Evolutionary conservation across 2,113 vertebrate species (phyloP).

Genomic region (Lontra canadensis): DNA sequence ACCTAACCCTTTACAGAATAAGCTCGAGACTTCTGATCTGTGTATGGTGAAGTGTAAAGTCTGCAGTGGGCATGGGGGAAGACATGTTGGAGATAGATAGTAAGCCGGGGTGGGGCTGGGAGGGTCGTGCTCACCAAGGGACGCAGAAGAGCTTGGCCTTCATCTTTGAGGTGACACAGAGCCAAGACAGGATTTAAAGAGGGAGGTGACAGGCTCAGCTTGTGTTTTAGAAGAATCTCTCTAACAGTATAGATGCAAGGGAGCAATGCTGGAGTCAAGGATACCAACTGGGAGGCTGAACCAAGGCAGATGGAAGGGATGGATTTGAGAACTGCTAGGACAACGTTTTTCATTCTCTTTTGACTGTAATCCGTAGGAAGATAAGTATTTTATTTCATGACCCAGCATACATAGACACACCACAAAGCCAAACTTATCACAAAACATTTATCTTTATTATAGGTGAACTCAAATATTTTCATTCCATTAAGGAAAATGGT

Average conservation of each 20-base stretch:
- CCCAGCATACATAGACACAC: background rate
- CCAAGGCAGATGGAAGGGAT: background rate
- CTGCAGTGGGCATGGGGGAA: background rate
- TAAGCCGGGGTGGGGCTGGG: background rate
- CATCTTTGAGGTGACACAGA: background rate
- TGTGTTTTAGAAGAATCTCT: constrained; percentile 9
- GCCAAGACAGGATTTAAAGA: background rate
- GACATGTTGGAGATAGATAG: background rate
- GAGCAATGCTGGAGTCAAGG: background rate
- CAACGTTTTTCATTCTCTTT: background rate
- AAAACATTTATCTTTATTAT: background rate
- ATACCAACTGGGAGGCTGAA: background rate
- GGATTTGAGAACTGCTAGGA: background rate
- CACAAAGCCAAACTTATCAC: background rate
- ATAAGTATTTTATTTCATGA: background rate
- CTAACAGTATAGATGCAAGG: background rate
- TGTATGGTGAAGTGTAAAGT: background rate
- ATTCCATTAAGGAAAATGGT: background rate
- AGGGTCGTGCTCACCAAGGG: background rate
- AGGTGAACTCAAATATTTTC: background rate
- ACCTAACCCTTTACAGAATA: background rate
- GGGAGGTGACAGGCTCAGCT: background rate
- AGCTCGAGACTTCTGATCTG: too few species aligned
- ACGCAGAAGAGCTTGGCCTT: background rate
- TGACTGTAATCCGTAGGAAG: background rate